phyloP scores from a whole-genome alignment of 1,140 invertebrate species.

The Pygmarrhopalites habei region DNA sequence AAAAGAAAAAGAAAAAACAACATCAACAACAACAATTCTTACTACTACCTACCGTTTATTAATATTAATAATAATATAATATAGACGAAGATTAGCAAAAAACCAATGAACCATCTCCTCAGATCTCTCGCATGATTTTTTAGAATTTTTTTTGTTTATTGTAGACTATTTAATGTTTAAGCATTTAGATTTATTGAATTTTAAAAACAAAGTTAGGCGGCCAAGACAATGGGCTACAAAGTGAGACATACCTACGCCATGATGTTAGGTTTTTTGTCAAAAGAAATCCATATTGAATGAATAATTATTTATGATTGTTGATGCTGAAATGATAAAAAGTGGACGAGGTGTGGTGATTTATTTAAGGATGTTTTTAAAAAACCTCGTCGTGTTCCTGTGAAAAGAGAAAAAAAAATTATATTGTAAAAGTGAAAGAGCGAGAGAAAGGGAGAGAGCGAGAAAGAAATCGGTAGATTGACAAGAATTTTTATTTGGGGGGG shows the following conservation, averaged over 20 bases:
- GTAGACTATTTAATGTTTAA: neutral
- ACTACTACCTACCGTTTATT: no score
- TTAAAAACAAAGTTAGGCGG: neutral
- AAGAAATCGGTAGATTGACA: neutral
- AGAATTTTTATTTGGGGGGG: neutral
- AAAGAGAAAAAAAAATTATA: constrained; percentile 5
- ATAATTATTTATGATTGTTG: no score
- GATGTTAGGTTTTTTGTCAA: no score
- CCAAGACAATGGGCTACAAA: no score
- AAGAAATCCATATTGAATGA: no score
- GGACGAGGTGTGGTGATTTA: neutral
- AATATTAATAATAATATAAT: neutral
- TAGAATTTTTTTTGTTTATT: neutral
- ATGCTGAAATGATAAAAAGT: neutral
- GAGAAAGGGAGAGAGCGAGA: constrained; percentile 1
- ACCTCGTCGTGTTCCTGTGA: constrained; percentile 2
- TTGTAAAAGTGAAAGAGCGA: neutral
- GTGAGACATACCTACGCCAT: no score
- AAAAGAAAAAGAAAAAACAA: no score
- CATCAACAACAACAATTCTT: no score
- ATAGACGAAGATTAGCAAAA: no score
- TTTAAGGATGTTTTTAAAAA: neutral
- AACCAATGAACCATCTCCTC: constrained; percentile 6
- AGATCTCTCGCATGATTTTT: constrained; percentile 6
- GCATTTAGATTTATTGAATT: neutral